These are phyloP conservation scores for Dryococelus australis DNA, from an alignment of 2,888 invertebrate genomes.

Conservation along the genomic window DNA sequence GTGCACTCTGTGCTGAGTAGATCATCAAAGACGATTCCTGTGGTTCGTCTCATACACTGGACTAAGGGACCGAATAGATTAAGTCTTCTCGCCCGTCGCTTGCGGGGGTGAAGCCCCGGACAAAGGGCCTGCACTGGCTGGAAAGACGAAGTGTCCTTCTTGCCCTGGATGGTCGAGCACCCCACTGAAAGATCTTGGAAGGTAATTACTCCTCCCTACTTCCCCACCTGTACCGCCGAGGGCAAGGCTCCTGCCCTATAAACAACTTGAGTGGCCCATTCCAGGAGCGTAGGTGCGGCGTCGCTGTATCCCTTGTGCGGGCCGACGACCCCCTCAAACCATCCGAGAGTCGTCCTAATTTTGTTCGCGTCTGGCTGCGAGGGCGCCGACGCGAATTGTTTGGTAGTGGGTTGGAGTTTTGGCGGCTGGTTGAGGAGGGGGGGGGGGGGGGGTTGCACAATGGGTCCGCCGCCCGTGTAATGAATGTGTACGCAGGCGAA, in stretches of 20 bases:
- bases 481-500: constrained; percentile 3
- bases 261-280: not conserved
- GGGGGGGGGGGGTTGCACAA: not conserved
- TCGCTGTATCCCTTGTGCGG: not conserved
- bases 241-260: not conserved
- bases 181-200: no score
- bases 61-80: no score
- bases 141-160: no score
- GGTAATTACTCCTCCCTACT: not conserved
- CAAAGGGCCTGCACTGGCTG: no score
- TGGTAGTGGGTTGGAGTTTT: not conserved
- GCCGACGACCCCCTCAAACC: not conserved
- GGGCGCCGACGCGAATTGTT: not conserved
- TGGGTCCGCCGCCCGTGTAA: not conserved
- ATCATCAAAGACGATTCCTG: no score
- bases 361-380: not conserved
- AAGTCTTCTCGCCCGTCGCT: no score
- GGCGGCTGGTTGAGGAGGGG: not conserved
- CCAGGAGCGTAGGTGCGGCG: not conserved
- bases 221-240: not conserved
- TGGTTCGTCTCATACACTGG: no score
- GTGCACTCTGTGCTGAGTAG: no score
- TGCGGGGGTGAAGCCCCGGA: no score
- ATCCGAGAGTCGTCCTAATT: not conserved
- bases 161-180: no score